Percentiles rank a stretch among this genome's conserved stretches.
phyloP scores from a whole-genome alignment of 2,113 vertebrate genomes.

The Sander lucioperca region DNA sequence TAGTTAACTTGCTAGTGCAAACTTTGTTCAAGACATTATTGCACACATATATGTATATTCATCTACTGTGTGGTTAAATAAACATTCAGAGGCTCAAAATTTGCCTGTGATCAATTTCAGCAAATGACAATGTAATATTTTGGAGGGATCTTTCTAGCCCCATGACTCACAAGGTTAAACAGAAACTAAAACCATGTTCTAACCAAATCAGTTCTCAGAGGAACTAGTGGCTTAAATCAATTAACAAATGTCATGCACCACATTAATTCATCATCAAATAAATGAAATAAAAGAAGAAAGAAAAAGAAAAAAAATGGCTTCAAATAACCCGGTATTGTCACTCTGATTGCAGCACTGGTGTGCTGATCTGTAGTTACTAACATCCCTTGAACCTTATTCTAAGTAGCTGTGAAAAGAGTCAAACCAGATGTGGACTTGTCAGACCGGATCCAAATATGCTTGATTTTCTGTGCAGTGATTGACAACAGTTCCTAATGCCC shows the following conservation, averaged over 20 bases:
- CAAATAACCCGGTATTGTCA: background rate
- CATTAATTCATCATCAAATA: constrained; percentile 22
- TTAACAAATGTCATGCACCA: constrained; percentile 34
- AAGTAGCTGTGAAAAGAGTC: constrained; percentile 18
- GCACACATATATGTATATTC: too few species aligned
- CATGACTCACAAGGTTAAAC: constrained; percentile 24
- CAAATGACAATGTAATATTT: background rate
- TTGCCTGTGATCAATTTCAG: background rate
- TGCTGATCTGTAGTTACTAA: constrained; percentile 15
- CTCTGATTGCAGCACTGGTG: background rate
- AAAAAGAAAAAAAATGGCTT: background rate
- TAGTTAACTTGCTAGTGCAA: too few species aligned
- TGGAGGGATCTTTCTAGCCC: too few species aligned
- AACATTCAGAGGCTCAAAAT: background rate
- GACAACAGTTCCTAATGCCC: constrained; percentile 70
- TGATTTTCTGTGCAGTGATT: constrained; percentile 68
- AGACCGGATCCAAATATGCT: constrained; percentile 58
- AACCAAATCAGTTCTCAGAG: constrained; percentile 36
- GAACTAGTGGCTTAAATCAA: constrained; percentile 30
- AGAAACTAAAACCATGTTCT: constrained; percentile 9
- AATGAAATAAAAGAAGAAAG: background rate
- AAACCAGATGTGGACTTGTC: constrained; percentile 53
- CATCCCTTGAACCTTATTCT: constrained; percentile 6
- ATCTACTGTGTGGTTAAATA: too few species aligned
- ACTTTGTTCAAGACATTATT: too few species aligned